A percentile compares a stretch with the other conserved stretches of the same genome.
phyloP scores from a whole-genome alignment of 2,888 invertebrate genomes.

The Spilosoma lubricipeda region DNA sequence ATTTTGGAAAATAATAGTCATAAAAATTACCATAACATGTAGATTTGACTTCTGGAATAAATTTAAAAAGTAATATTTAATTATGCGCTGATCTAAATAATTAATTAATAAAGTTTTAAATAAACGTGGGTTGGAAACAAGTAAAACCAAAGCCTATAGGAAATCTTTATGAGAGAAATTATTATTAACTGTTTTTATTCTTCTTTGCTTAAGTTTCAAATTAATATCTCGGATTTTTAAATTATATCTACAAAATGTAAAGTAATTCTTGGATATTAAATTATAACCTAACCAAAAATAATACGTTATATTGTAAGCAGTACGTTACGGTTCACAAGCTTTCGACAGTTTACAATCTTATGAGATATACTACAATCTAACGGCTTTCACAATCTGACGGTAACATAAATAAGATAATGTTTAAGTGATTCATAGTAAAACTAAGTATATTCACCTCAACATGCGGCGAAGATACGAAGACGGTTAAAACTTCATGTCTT shows the following conservation, averaged over 20 bases:
- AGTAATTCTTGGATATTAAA: too few relatives aligned
- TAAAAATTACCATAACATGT: constrained; percentile 5
- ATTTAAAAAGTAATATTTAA: background rate
- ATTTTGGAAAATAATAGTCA: background rate
- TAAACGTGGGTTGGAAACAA: background rate
- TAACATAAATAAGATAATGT: too few relatives aligned
- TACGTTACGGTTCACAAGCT: too few relatives aligned
- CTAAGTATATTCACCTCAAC: constrained; percentile 89
- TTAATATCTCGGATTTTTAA: too few relatives aligned
- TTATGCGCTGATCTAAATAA: background rate
- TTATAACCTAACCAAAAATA: too few relatives aligned
- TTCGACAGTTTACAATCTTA: too few relatives aligned
- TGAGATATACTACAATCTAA: too few relatives aligned
- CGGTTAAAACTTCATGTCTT: constrained; percentile 91
- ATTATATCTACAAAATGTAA: too few relatives aligned
- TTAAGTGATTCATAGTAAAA: too few relatives aligned
- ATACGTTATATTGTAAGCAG: too few relatives aligned
- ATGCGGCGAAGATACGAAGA: constrained; percentile 92
- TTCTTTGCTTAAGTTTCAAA: too few relatives aligned
- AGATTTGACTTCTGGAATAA: constrained; percentile 5
- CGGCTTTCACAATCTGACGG: too few relatives aligned
- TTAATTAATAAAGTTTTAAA: background rate
- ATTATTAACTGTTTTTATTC: background rate
- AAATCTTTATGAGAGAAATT: background rate
- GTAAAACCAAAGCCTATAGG: background rate